Percentiles rank a stretch among this genome's conserved stretches.
phyloP scores from a whole-genome alignment of 2,113 vertebrate species.

The Nerophis lumbriciformis region DNA sequence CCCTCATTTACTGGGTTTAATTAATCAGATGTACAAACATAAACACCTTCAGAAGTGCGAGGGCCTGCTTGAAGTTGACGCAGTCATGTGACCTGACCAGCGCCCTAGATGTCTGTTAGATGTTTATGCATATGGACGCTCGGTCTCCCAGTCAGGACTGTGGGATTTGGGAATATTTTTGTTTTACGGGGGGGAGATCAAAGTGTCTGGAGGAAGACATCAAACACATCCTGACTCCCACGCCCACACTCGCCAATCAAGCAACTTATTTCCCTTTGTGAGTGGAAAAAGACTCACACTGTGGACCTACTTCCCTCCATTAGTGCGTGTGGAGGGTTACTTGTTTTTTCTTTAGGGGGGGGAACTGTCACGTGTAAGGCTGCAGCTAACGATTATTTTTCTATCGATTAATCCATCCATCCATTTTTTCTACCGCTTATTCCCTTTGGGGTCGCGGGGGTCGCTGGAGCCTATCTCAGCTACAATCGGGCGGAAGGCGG shows the following conservation, averaged over 20 bases:
- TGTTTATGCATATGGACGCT: conserved; percentile 69
- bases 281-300: conserved; percentile 38
- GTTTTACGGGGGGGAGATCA: conserved; percentile 62
- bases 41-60: conserved; percentile 67
- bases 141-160: conserved; percentile 65
- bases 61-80: conserved; percentile 49
- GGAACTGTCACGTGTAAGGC: conserved; percentile 11
- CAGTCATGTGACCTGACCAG: conserved; percentile 70
- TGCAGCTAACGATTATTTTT: too few relatives aligned
- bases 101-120: conserved; percentile 70
- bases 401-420: too few relatives aligned
- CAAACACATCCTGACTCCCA: conserved; percentile 63
- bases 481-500: too few relatives aligned
- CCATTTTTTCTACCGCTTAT: too few relatives aligned
- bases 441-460: too few relatives aligned
- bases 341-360: too few relatives aligned
- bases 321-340: background rate
- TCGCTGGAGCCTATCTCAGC: too few relatives aligned
- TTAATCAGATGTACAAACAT: conserved; percentile 65
- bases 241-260: conserved; percentile 65
- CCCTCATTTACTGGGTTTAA: conserved; percentile 61
- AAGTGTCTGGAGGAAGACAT: conserved; percentile 63
- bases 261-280: conserved; percentile 50
- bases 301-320: conserved; percentile 45
- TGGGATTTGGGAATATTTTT: conserved; percentile 74